Percentiles rank a stretch among this genome's conserved stretches.
phyloP scores from a whole-genome alignment of 2,888 invertebrate genomes.

The Mactromeris polynyma region DNA sequence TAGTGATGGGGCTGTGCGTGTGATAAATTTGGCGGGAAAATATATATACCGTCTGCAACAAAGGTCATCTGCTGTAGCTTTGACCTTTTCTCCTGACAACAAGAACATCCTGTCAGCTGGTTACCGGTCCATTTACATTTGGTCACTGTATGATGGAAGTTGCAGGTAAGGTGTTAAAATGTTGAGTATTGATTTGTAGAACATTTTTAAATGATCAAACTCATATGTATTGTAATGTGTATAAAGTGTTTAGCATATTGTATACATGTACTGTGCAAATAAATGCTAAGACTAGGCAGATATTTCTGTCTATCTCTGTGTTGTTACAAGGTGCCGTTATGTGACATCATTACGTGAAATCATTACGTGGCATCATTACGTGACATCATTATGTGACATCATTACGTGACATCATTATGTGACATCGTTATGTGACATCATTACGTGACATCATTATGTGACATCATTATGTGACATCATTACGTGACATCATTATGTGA shows the following conservation, averaged over 20 bases:
- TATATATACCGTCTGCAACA: constrained; percentile 75
- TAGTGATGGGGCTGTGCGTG: constrained; percentile 75
- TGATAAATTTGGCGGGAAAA: constrained; percentile 71
- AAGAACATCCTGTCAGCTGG: constrained; percentile 77
- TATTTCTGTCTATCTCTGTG: too few species aligned
- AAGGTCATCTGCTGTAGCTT: constrained; percentile 72
- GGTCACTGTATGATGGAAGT: constrained; percentile 74
- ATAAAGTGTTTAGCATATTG: neutral
- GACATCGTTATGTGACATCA: too few species aligned
- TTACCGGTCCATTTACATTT: constrained; percentile 78
- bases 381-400: too few species aligned
- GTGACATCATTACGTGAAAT: too few species aligned
- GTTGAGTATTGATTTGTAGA: neutral
- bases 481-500: too few species aligned
- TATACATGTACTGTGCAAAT: too few species aligned
- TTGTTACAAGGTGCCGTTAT: too few species aligned
- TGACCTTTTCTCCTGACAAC: constrained; percentile 74
- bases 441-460: too few species aligned
- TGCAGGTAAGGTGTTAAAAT: constrained; percentile 33
- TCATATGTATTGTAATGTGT: neutral
- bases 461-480: too few species aligned
- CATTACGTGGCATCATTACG: too few species aligned
- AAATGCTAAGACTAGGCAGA: too few species aligned
- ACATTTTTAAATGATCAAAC: neutral
- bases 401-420: too few species aligned